Conservation (phyloP, 2,888 invertebrate species). For the Drosophila parthenogenetica region DNA sequence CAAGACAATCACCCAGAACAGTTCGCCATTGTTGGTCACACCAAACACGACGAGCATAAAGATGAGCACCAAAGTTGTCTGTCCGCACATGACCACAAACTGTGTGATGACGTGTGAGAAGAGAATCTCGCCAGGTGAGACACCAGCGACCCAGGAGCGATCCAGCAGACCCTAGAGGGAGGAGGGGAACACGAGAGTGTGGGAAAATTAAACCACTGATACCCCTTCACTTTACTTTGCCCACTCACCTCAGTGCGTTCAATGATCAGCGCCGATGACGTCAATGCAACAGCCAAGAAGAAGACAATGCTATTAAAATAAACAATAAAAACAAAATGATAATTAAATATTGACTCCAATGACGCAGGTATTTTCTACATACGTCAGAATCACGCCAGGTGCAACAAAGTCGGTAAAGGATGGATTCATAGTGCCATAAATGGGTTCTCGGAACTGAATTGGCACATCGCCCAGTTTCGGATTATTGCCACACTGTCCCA, state of each 20-base stretch:
- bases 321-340: slow-evolving; percentile 6
- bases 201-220: background rate
- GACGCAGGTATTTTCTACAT: slow-evolving; percentile 84
- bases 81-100: slow-evolving; percentile 97
- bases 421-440: slow-evolving; percentile 94
- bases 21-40: slow-evolving; percentile 95
- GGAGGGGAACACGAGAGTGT: background rate
- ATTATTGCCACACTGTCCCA: slow-evolving; percentile 91
- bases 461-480: slow-evolving; percentile 95
- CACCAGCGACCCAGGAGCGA: slow-evolving; percentile 97
- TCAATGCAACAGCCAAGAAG: slow-evolving; percentile 97
- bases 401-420: slow-evolving; percentile 98
- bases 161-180: slow-evolving; percentile 90
- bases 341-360: background rate
- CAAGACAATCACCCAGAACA: slow-evolving; percentile 92
- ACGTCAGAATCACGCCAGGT: slow-evolving; percentile 97
- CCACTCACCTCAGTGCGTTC: slow-evolving; percentile 91
- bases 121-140: slow-evolving; percentile 95
- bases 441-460: slow-evolving; percentile 94
- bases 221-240: background rate
- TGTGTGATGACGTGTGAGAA: slow-evolving; percentile 97
- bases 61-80: slow-evolving; percentile 94
- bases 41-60: slow-evolving; percentile 96
- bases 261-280: slow-evolving; percentile 95
- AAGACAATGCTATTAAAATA: slow-evolving; percentile 92